Percentiles rank a stretch among this genome's conserved stretches.
Evolutionary conservation across 2,113 vertebrate species (phyloP).

Genomic region (Corythornis madagascariensis): DNA sequence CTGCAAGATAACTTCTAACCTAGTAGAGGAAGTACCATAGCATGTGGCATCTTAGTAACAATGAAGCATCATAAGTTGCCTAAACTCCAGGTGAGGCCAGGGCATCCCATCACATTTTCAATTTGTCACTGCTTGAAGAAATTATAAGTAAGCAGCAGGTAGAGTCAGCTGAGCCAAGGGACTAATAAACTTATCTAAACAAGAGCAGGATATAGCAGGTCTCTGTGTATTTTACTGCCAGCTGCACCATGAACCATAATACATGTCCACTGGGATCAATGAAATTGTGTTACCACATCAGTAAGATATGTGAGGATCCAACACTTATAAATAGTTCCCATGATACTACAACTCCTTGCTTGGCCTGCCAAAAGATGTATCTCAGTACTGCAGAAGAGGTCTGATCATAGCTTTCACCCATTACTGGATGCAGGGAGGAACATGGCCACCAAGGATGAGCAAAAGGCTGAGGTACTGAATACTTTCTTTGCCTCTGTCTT

Average conservation of each 20-base stretch:
- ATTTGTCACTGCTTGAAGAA: slow-evolving; percentile 25
- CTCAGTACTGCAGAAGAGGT: background rate
- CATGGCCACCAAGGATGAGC: no score
- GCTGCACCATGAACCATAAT: background rate
- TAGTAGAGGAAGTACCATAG: background rate
- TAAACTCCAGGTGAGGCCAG: background rate
- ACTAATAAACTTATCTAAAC: slow-evolving; percentile 46
- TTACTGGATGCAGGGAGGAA: no score
- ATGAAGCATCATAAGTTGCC: background rate
- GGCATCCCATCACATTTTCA: background rate
- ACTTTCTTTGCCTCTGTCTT: no score
- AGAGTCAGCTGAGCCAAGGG: background rate
- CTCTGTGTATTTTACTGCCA: slow-evolving; percentile 20
- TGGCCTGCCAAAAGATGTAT: background rate
- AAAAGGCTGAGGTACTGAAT: no score
- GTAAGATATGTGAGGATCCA: slow-evolving; percentile 10
- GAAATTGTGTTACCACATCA: slow-evolving; percentile 41
- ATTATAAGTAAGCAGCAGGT: slow-evolving; percentile 25
- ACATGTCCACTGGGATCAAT: slow-evolving; percentile 15
- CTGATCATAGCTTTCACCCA: background rate
- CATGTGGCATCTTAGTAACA: background rate
- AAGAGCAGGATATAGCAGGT: background rate
- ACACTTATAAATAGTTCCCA: slow-evolving; percentile 2
- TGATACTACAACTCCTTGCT: background rate
- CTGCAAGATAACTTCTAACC: background rate